phyloP scores from a whole-genome alignment of 1,140 invertebrate genomes.

The Epicauta chinensis region DNA sequence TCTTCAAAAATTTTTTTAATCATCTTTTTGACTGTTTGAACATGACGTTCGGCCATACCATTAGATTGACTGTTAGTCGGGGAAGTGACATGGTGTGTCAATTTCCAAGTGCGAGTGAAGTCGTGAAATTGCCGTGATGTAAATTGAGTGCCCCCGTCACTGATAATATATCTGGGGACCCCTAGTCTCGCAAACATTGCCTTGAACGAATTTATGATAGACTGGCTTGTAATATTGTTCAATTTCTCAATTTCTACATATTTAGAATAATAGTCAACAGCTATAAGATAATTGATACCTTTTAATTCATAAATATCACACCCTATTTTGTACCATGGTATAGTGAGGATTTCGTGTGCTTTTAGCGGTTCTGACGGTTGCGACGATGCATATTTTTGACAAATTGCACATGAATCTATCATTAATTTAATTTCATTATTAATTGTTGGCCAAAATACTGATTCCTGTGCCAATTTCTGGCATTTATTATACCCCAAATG shows the following conservation, averaged over 20 bases:
- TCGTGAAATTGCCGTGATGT: too few relatives aligned
- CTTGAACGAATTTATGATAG: slow-evolving; percentile 24
- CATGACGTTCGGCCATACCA: too few relatives aligned
- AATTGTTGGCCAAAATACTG: too few relatives aligned
- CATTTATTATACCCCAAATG: slow-evolving; percentile 21
- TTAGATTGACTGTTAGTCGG: too few relatives aligned
- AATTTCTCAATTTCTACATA: slow-evolving; percentile 33
- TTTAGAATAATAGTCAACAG: slow-evolving; percentile 26
- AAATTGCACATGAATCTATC: slow-evolving; percentile 37
- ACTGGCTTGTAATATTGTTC: slow-evolving; percentile 21
- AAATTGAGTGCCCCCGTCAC: slow-evolving; percentile 34
- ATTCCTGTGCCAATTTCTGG: slow-evolving; percentile 32
- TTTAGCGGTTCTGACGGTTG: slow-evolving; percentile 39
- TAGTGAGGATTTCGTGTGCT: slow-evolving; percentile 29
- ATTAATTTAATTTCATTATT: slow-evolving; percentile 41
- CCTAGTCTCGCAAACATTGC: slow-evolving; percentile 31
- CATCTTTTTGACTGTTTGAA: too few relatives aligned
- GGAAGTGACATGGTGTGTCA: too few relatives aligned
- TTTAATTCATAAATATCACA: slow-evolving; percentile 35
- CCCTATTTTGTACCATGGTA: slow-evolving; percentile 34
- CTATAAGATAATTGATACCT: too few relatives aligned
- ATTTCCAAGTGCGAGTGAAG: too few relatives aligned
- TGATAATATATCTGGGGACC: slow-evolving; percentile 35
- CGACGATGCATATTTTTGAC: slow-evolving; percentile 28
- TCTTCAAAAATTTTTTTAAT: too few relatives aligned